Percentiles rank a stretch among this genome's conserved stretches.
These are phyloP conservation scores for Chironex yamaguchii DNA, from an alignment of 30 jellyfish, hydroid and myxozoan species.

Conservation along the genomic window DNA sequence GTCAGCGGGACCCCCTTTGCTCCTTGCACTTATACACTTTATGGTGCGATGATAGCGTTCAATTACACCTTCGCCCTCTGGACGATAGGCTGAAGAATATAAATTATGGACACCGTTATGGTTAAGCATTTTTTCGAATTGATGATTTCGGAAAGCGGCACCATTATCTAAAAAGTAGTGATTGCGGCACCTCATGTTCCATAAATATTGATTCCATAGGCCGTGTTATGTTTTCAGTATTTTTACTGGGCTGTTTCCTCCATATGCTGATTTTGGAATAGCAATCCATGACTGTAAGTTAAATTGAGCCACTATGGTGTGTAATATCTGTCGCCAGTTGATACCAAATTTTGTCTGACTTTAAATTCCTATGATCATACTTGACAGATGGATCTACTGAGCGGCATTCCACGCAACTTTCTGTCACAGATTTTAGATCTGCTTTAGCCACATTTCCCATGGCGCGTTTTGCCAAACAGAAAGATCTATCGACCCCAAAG, in stretches of 20 bases:
- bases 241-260: background rate
- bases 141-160: background rate
- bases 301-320: too few species aligned
- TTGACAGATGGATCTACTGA: slow-evolving; percentile 20
- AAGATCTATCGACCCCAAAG: slow-evolving; percentile 30
- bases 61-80: slow-evolving; percentile 40
- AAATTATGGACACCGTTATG: background rate
- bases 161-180: slow-evolving; percentile 11
- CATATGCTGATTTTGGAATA: slow-evolving; percentile 38
- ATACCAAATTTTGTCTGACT: slow-evolving; percentile 2
- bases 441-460: slow-evolving; percentile 27
- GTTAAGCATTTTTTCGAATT: background rate
- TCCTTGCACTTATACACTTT: slow-evolving; percentile 1
- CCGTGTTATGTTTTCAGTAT: slow-evolving; percentile 33
- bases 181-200: background rate
- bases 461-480: too few species aligned
- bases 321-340: slow-evolving; percentile 35
- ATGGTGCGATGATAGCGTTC: slow-evolving; percentile 35
- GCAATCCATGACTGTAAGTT: slow-evolving; percentile 26
- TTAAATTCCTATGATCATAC: slow-evolving; percentile 8
- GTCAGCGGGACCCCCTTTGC: background rate
- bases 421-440: slow-evolving; percentile 15
- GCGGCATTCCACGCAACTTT: slow-evolving; percentile 18
- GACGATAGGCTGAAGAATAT: slow-evolving; percentile 9
- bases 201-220: too few species aligned